Evolutionary conservation across 2,113 vertebrate species (phyloP).

Genomic region (Prochilodus magdalenae): DNA sequence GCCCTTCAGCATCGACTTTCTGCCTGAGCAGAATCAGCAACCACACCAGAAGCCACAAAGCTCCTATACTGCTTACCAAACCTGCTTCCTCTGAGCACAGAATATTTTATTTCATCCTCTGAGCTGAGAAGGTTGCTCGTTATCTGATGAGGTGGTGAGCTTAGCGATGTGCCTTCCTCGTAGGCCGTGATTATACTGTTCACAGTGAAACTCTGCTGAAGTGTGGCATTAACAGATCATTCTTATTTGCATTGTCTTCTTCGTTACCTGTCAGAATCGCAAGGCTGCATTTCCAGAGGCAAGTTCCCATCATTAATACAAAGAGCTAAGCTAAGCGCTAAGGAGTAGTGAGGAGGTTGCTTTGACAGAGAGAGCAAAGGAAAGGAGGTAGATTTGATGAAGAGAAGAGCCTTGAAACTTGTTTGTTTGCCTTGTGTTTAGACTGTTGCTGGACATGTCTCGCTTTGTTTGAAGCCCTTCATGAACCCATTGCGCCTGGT

Average conservation of each 20-base stretch:
- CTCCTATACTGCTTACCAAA: background rate
- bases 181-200: conserved; percentile 14
- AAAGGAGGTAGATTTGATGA: background rate
- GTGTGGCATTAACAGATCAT: background rate
- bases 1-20: background rate
- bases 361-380: background rate
- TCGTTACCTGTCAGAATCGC: conserved; percentile 1
- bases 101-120: background rate
- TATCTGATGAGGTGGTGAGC: conserved; percentile 18
- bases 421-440: background rate
- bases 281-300: background rate
- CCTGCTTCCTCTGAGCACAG: background rate
- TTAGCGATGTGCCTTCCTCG: conserved; percentile 30
- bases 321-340: background rate
- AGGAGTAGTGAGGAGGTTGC: background rate
- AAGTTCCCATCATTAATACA: conserved; percentile 16
- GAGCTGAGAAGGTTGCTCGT: conserved; percentile 4
- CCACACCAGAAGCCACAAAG: background rate
- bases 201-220: background rate
- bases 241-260: conserved; percentile 1
- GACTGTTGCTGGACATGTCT: background rate
- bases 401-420: background rate
- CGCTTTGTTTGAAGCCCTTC: background rate
- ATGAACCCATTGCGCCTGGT: background rate
- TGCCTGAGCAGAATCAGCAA: conserved; percentile 7